Evolutionary conservation across 2,888 invertebrate species (phyloP), one percentile per base, ranked within the genome.

Genomic region (Boloria euphrosyne): DNA sequence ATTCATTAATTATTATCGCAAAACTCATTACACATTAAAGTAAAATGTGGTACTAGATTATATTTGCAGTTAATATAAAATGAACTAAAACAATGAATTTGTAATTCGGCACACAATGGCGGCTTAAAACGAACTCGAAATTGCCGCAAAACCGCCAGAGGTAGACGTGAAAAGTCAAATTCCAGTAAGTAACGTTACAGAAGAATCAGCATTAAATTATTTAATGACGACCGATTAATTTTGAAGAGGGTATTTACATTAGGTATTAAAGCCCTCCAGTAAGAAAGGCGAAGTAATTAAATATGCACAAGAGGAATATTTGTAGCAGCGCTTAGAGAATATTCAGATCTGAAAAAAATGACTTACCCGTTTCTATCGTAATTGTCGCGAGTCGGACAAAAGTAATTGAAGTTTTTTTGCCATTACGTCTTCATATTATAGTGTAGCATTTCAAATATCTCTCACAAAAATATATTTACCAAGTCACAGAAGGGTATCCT

Each of bases 231-330:
- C n/a, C 16, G 31, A 58, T 47, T 47, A 47, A 58, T 58, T 58
- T n/a, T 47, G n/a, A 16, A 3, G 6, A 58, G 47, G 46, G 47
- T 57, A 64, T 64, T 64, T 57, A 64, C 51, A 46, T 64, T 31
- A 46, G 50, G 10, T 7, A 43, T 51, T 22, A 16, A 10, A n/a
- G 7, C 18, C 18, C 16, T 13, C 27, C 17, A 22, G n/a, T 49
- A 27, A n/a, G 10, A 31, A 14, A 50, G 13, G 61, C 18, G 16
- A 22, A 31, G 62, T 54, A 64, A 64, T 66, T 66, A 66, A 64
- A 66, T 69, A 69, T 65, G 62, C 66, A 68, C 62, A 22, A 46
- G 53, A 47, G 47, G 31, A 53, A 58, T 52, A 14, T 64, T 58
- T 3, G 31, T 52, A 31, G 55, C 51, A 17, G 58, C n/a, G 31